A percentile compares a stretch with the other conserved stretches of the same genome.
Conservation (phyloP, 2,888 invertebrate genomes). For the Dioctria rufipes region DNA sequence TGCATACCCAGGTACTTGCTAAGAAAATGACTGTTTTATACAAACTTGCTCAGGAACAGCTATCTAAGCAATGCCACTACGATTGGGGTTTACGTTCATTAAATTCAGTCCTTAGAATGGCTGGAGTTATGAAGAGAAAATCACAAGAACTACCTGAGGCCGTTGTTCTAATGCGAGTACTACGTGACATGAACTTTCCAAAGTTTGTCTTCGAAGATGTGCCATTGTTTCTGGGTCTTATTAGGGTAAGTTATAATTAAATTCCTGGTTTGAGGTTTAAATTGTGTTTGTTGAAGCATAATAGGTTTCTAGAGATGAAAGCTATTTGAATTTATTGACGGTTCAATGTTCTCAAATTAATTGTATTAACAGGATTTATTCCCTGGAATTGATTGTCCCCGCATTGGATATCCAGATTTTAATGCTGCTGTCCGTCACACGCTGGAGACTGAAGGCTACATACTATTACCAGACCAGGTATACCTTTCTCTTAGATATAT, state of each 20-base stretch:
- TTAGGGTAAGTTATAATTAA: conserved; percentile 72
- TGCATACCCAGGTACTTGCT: conserved; percentile 76
- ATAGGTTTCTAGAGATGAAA: conserved; percentile 22
- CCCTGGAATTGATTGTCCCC: conserved; percentile 90
- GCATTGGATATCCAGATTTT: conserved; percentile 90
- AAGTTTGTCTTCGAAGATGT: conserved; percentile 95
- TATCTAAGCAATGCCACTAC: conserved; percentile 94
- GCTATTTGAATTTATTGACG: conserved; percentile 8
- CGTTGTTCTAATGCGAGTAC: conserved; percentile 90
- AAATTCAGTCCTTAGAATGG: conserved; percentile 93
- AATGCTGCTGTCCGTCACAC: conserved; percentile 83
- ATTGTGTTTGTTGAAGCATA: conserved; percentile 21
- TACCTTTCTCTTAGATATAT: too few relatives aligned
- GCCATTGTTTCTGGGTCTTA: conserved; percentile 88
- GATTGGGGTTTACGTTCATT: conserved; percentile 94
- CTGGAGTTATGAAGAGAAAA: conserved; percentile 87
- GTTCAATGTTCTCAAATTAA: conserved; percentile 9
- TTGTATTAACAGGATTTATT: conserved; percentile 80
- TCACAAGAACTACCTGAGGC: conserved; percentile 87
- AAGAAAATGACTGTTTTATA: conserved; percentile 96
- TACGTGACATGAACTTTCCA: conserved; percentile 93
- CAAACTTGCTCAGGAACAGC: conserved; percentile 86
- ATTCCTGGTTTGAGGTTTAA: conserved; percentile 31
- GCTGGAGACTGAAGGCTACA: conserved; percentile 78
- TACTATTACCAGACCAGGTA: conserved; percentile 81